phyloP scores from a whole-genome alignment of 2,797 vertebrate species.

The Spheniscus humboldti region DNA sequence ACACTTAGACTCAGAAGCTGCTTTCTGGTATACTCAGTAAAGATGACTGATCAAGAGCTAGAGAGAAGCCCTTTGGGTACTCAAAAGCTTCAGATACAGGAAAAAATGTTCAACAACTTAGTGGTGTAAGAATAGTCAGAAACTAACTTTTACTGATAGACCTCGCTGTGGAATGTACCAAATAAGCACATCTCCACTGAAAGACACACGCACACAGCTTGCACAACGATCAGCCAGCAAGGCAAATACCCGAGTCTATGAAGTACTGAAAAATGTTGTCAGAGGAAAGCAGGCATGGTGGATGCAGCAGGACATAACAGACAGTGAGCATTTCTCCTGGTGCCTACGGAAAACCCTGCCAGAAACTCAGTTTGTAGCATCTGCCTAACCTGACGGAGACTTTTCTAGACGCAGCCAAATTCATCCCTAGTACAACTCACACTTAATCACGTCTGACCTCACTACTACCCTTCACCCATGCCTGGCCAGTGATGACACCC shows the following conservation, averaged over 20 bases:
- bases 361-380: not conserved
- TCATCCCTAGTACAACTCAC: not conserved
- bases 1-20: not conserved
- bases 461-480: not conserved
- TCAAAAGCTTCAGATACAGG: not conserved
- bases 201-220: not conserved
- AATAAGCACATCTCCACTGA: not conserved
- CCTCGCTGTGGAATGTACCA: not conserved
- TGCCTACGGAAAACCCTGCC: not conserved
- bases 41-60: not conserved
- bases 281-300: not conserved
- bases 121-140: not conserved
- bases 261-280: not conserved
- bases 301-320: not conserved
- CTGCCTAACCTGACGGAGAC: not conserved
- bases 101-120: not conserved
- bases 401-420: not conserved
- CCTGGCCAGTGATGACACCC: not conserved
- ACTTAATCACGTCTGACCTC: not conserved
- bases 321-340: not conserved
- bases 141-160: not conserved
- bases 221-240: not conserved
- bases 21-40: not conserved
- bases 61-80: not conserved
- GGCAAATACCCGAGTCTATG: not conserved